Base-by-base conservation (phyloP, 2,113 vertebrate genomes). In the Orthonyx spaldingii region DNA sequence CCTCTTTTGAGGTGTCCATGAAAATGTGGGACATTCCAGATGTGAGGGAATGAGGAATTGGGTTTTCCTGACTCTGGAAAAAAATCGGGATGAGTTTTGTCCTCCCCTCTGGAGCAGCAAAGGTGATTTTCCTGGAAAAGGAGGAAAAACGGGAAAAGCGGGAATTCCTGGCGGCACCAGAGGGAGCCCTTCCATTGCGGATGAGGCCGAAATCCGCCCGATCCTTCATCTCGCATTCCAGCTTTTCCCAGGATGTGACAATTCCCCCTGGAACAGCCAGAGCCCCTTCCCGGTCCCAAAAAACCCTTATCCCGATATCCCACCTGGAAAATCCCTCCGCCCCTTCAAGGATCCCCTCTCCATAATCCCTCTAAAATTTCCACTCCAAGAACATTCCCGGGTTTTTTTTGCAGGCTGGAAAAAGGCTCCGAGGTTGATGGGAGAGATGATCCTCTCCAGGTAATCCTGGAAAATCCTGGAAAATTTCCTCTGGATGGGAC, bases 121-220 rank as follows among this genome's bases (percentile, higher is more conserved):
- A 74, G 33, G 14, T 13, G 17, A 5, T 17, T 84, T 47, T 55
- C 32, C 35, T 27, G 44, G 49, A 41, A 41, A 39, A 24, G 23
- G 10, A 35, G 16, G 9, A 20, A 77, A 84, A 78, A 7, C 0
- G 5, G 11, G 42, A 61, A 47, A 42, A 82, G 11, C 7, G 7
- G 41, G 63, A 60, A 80, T 79, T 66, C 35, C 56, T 28, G 56
- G n/a, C 1, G 79, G 68, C 96, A 78, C 27, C 84, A 97, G 97
- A 97, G 97, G 97, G 97, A 97, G 96, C 96, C 69, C 87, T 97
- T 95, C 94, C 82, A 88, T 88, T 81, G 82, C 92, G 56, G 84
- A 96, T 95, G 90, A 94, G 49, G 49, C 72, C 6, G 12, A 35
- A 42, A 55, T 69, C 63, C 3, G 10, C 5, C 8, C 9, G 4